These are phyloP conservation scores for Petrocephalus zakoni DNA, from an alignment of 2,113 vertebrate genomes.

Conservation along the genomic window DNA sequence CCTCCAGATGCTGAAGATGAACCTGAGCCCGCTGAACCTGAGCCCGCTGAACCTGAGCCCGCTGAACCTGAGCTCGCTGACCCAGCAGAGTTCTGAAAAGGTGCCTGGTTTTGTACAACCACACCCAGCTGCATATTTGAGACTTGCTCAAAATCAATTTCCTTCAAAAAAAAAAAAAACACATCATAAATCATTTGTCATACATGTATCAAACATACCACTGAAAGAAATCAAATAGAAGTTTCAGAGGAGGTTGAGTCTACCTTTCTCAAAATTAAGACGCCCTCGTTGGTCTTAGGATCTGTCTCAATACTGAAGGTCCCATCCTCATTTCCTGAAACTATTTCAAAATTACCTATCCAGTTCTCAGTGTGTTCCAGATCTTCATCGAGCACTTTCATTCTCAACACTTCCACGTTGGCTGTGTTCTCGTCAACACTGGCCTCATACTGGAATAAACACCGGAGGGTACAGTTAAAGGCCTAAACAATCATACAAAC, in stretches of 20 bases:
- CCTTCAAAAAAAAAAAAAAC: conserved; percentile 52
- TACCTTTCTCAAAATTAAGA: conserved; percentile 75
- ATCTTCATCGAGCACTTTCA: conserved; percentile 75
- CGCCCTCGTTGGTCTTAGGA: conserved; percentile 75
- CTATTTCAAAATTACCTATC: conserved; percentile 70
- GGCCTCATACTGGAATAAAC: conserved; percentile 66
- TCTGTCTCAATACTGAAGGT: conserved; percentile 80
- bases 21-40: background rate
- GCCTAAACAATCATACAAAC: conserved; percentile 34
- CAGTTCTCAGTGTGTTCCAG: conserved; percentile 71
- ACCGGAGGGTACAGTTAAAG: background rate
- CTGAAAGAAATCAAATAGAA: background rate
- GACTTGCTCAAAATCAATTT: conserved; percentile 75
- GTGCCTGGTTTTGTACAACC: conserved; percentile 61
- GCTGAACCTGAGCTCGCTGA: rapidly evolving
- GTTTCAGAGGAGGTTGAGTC: background rate
- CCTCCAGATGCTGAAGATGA: background rate
- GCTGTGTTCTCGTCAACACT: conserved; percentile 75
- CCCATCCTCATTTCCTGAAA: conserved; percentile 79
- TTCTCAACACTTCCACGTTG: conserved; percentile 70
- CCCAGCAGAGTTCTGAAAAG: background rate
- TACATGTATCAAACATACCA: background rate
- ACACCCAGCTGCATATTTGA: conserved; percentile 63
- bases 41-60: background rate
- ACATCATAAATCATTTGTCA: background rate